Evolutionary conservation across 2,888 invertebrate genomes (phyloP), one percentile per base, ranked within the genome.

Genomic region (Xiphydria camelus): DNA sequence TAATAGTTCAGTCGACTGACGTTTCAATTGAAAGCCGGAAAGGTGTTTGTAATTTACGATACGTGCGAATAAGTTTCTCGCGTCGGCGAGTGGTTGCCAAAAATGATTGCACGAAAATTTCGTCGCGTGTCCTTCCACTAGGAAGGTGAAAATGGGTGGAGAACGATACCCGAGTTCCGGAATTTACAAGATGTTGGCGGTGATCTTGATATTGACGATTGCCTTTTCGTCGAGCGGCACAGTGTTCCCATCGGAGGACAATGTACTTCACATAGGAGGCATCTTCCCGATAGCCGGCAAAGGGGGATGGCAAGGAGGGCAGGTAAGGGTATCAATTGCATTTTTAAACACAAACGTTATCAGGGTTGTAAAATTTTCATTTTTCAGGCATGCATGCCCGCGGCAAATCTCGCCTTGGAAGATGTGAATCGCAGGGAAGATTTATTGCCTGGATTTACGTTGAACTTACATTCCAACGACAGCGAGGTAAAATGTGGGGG

Each of bases 281-380:
- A 96, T 98, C 69, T 99, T 99, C 77, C 98, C 99, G 25, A 97
- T 98, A 81, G 88, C 85, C 44, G 97, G 94, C 37, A 89, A 92
- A 69, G 94, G 95, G 38, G 96, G 96, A 62, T 98, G 97, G 97
- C 95, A 97, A 70, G 98, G 98, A 22, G 98, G 98, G 3, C 92
- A 94, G 76, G 84, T 83, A 46, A 63, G 54, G 31, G 6, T 20
- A 15, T 41, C 19, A n/a, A n/a, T n/a, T n/a, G n/a, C n/a, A n/a
- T n/a, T 14, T 12, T 40, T 40, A 17, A 18, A 9, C 4, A 38
- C 12, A 35, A 32, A 26, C 10, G 10, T 25, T n/a, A n/a, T n/a
- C n/a, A n/a, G n/a, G n/a, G n/a, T n/a, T n/a, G n/a, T n/a, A n/a
- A n/a, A n/a, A n/a, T 3, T 4, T 10, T 17, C 34, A 4, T 6